These are phyloP conservation scores for Hemibagrus guttatus DNA, from an alignment of 2,797 vertebrate genomes.

Conservation along the genomic window DNA sequence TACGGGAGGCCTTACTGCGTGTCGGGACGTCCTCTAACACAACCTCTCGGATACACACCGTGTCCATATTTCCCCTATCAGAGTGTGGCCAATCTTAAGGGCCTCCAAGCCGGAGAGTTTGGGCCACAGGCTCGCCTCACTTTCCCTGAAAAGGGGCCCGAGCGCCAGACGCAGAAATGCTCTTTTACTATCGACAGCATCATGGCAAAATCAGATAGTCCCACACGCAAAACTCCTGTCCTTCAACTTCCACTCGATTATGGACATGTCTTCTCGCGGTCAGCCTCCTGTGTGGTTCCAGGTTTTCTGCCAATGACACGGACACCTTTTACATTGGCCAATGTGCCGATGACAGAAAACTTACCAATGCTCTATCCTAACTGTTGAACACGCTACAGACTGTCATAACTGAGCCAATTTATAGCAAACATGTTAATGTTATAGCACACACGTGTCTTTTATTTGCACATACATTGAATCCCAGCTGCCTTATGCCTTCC, in stretches of 20 bases:
- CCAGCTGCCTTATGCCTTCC: slow-evolving; percentile 31
- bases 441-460: neutral
- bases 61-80: slow-evolving; percentile 63
- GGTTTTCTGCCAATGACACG: slow-evolving; percentile 64
- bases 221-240: slow-evolving; percentile 33
- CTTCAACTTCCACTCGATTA: slow-evolving; percentile 59
- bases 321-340: slow-evolving; percentile 63
- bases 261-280: slow-evolving; percentile 65
- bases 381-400: slow-evolving; percentile 54
- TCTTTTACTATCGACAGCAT: slow-evolving; percentile 90
- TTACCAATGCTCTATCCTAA: slow-evolving; percentile 64
- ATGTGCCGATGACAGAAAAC: slow-evolving; percentile 60
- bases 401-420: neutral
- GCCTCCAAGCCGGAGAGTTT: slow-evolving; percentile 60
- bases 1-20: slow-evolving; percentile 71
- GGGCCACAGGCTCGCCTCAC: slow-evolving; percentile 12
- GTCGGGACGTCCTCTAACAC: slow-evolving; percentile 62
- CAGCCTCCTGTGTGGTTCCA: slow-evolving; percentile 67
- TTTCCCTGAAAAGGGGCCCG: slow-evolving; percentile 48
- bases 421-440: neutral
- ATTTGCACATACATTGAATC: slow-evolving; percentile 35
- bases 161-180: slow-evolving; percentile 63
- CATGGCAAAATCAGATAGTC: slow-evolving; percentile 70
- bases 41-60: slow-evolving; percentile 60
- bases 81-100: slow-evolving; percentile 60